Percentiles rank a stretch among this genome's conserved stretches.
These are phyloP conservation scores for Carabus problematicus DNA, from an alignment of 2,888 invertebrate species.

Conservation along the genomic window DNA sequence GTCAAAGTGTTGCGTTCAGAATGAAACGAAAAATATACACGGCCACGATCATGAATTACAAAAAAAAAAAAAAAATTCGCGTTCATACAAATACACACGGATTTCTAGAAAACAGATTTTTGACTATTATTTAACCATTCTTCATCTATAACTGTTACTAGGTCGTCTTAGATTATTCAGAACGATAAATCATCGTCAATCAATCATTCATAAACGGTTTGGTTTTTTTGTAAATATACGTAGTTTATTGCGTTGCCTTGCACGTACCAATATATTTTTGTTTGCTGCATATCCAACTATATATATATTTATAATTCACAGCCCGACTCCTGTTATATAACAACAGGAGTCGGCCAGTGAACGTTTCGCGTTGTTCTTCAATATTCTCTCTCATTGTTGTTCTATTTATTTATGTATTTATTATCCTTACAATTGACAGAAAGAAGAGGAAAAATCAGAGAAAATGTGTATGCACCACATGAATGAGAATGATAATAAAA, in stretches of 20 bases:
- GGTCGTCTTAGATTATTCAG: too few relatives aligned
- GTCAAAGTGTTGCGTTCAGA: too few relatives aligned
- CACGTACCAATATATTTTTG: constrained; percentile 3
- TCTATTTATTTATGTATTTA: constrained; percentile 42
- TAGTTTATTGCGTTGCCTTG: constrained; percentile 55
- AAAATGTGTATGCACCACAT: too few relatives aligned
- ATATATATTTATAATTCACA: constrained; percentile 1
- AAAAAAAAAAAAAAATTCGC: constrained; percentile 49
- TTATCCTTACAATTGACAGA: constrained; percentile 44
- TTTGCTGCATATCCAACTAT: too few relatives aligned
- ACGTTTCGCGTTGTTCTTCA: constrained; percentile 28
- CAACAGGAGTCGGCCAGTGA: constrained; percentile 47
- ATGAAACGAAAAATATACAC: constrained; percentile 45
- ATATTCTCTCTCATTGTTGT: too few relatives aligned
- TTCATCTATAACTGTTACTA: too few relatives aligned
- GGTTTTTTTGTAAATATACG: too few relatives aligned
- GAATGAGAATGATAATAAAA: constrained; percentile 14
- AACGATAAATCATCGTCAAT: too few relatives aligned
- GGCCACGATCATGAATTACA: constrained; percentile 43
- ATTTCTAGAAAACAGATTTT: constrained; percentile 52
- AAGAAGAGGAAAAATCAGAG: constrained; percentile 44
- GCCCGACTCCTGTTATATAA: constrained; percentile 49
- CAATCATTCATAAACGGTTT: constrained; percentile 47
- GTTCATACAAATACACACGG: constrained; percentile 50
- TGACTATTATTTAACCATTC: constrained; percentile 50